Evolutionary conservation across 2,113 vertebrate species (phyloP).

Genomic region (Solenodon paradoxus): DNA sequence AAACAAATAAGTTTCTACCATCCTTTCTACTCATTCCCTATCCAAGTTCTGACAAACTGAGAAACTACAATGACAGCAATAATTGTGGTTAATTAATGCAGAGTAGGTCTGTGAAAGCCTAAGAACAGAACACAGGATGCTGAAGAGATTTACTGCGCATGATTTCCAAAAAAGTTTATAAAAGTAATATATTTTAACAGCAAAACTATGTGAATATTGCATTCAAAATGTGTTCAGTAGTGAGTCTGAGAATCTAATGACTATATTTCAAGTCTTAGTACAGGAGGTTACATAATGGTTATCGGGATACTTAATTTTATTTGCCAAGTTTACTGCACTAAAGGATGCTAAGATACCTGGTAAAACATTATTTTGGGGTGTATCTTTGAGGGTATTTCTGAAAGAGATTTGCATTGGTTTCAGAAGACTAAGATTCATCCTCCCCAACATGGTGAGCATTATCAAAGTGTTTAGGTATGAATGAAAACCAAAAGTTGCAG

Average conservation of each 20-base stretch:
- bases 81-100: not conserved
- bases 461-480: not conserved
- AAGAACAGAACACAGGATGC: not conserved
- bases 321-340: not conserved
- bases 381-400: not conserved
- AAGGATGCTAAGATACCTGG: not conserved
- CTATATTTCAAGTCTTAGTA: not conserved
- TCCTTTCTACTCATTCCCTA: not conserved
- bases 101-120: not conserved
- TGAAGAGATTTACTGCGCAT: not conserved
- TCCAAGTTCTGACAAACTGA: not conserved
- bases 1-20: not conserved
- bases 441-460: not conserved
- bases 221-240: not conserved
- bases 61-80: not conserved
- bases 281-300: not conserved
- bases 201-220: not conserved
- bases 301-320: not conserved
- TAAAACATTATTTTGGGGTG: not conserved
- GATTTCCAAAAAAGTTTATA: not conserved
- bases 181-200: not conserved
- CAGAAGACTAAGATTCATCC: not conserved
- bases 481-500: not conserved
- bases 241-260: not conserved
- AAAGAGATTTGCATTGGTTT: not conserved